phyloP scores from a whole-genome alignment of 35 echinoderm and acorn worm species.

The Apostichopus japonicus region DNA sequence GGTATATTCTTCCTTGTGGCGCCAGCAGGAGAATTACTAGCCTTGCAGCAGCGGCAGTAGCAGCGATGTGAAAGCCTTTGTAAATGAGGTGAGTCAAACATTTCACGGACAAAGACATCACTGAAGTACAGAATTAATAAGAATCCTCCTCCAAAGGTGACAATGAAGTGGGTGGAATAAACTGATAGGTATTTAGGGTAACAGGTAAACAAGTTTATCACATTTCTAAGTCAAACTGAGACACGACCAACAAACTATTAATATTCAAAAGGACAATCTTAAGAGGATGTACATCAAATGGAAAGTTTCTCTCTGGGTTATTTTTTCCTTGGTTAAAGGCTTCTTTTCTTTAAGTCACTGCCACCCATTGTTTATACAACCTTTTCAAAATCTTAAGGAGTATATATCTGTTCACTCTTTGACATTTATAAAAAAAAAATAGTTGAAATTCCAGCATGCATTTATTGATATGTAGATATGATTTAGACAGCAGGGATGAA shows the following conservation, averaged over 20 bases:
- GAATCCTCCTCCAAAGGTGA: not conserved
- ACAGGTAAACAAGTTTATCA: not conserved
- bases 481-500: no score
- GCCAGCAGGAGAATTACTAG: not conserved
- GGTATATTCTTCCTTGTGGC: conserved; percentile 31
- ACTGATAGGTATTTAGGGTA: not conserved
- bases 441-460: no score
- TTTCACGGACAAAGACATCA: not conserved
- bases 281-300: not conserved
- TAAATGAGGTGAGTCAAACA: not conserved
- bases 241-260: not conserved
- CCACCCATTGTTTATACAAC: no score
- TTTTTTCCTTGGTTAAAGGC: no score
- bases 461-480: no score
- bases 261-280: not conserved
- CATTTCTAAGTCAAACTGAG: not conserved
- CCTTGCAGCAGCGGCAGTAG: not conserved
- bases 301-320: no score
- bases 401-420: no score
- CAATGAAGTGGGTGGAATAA: not conserved
- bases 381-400: no score
- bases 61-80: not conserved
- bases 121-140: not conserved
- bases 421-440: no score
- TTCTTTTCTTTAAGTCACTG: no score